Evolutionary conservation across 2,888 invertebrate genomes (phyloP).

Genomic region (Rhynchonema sp.): DNA sequence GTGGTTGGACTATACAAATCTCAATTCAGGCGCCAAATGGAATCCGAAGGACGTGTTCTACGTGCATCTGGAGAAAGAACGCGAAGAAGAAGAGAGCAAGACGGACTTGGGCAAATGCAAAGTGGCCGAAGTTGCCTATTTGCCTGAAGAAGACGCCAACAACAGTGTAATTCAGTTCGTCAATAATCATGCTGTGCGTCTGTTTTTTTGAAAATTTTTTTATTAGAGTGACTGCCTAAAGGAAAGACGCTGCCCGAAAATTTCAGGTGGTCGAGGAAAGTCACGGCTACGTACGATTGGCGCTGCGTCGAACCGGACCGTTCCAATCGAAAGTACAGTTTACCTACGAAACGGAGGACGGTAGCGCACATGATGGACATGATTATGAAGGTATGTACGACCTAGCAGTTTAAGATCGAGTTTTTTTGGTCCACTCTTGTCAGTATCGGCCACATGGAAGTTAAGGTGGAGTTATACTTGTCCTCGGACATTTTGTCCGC

Average conservation of each 20-base stretch:
- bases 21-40: slow-evolving; percentile 43
- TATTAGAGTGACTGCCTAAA: not conserved
- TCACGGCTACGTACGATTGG: slow-evolving; percentile 10
- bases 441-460: too few species aligned
- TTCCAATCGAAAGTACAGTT: slow-evolving; percentile 27
- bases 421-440: not conserved
- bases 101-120: slow-evolving; percentile 34
- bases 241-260: too few species aligned
- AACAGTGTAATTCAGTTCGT: slow-evolving; percentile 12
- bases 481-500: too few species aligned
- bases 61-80: slow-evolving; percentile 34
- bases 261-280: slow-evolving; percentile 15
- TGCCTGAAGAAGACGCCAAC: slow-evolving; percentile 6
- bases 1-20: too few species aligned
- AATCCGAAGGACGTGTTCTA: slow-evolving; percentile 44
- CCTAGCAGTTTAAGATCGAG: not conserved
- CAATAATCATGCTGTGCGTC: slow-evolving; percentile 13
- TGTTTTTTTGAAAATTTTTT: not conserved
- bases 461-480: too few species aligned
- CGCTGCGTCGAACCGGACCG: slow-evolving; percentile 9
- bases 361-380: slow-evolving; percentile 37
- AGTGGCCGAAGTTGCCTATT: slow-evolving; percentile 12
- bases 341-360: slow-evolving; percentile 39
- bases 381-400: slow-evolving; percentile 40
- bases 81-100: slow-evolving; percentile 17